phyloP scores from a whole-genome alignment of 1,140 invertebrate species.

The Nephila pilipes region DNA sequence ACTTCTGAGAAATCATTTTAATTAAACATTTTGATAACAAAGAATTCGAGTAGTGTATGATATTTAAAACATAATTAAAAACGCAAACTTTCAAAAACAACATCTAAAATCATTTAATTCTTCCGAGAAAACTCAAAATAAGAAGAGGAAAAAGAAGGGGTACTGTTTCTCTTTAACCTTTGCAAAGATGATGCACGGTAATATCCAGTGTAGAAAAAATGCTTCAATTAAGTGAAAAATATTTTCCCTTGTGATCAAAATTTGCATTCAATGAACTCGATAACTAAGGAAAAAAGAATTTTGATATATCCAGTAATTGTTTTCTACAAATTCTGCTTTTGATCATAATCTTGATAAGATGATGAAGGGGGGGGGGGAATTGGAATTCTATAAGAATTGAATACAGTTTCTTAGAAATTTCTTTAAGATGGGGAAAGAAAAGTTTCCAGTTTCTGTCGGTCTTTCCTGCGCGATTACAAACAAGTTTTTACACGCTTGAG shows the following conservation, averaged over 20 bases:
- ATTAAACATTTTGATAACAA: too few species aligned
- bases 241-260: neutral
- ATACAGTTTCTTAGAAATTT: neutral
- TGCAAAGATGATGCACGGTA: neutral
- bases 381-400: neutral
- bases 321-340: conserved; percentile 6
- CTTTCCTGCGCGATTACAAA: neutral
- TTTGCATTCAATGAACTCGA: neutral
- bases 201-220: neutral
- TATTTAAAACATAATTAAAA: too few species aligned
- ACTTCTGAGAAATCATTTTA: too few species aligned
- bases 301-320: neutral
- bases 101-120: too few species aligned
- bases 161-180: too few species aligned
- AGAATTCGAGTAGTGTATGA: too few species aligned
- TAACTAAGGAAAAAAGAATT: neutral
- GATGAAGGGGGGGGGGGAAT: too few species aligned
- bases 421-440: neutral
- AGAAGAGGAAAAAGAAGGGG: too few species aligned
- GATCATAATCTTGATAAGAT: neutral
- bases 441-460: neutral
- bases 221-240: neutral
- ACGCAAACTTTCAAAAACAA: too few species aligned
- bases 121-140: too few species aligned
- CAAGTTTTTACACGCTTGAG: neutral